phyloP scores from a whole-genome alignment of 2,113 vertebrate genomes.

The Hydrochoerus hydrochaeris region DNA sequence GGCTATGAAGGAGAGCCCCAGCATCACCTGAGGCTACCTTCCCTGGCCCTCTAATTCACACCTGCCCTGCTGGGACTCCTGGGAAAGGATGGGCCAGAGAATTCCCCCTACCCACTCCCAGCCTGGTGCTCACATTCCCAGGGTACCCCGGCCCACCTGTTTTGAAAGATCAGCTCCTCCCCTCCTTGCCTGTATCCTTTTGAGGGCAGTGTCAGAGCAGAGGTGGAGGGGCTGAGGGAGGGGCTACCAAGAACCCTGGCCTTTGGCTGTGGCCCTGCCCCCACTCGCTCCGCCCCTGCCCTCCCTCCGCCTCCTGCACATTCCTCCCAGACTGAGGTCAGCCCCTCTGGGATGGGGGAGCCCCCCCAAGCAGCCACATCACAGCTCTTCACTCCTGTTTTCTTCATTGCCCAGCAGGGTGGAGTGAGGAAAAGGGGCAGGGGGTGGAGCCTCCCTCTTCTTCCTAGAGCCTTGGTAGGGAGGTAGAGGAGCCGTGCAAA shows the following conservation, averaged over 20 bases:
- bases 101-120: neutral
- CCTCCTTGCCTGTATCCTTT: constrained; percentile 52
- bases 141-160: constrained; percentile 70
- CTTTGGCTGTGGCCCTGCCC: constrained; percentile 65
- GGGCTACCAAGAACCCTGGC: constrained; percentile 20
- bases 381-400: constrained; percentile 80
- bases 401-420: constrained; percentile 73
- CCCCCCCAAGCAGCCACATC: constrained; percentile 78
- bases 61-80: neutral
- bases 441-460: constrained; percentile 39
- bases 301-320: constrained; percentile 77
- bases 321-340: constrained; percentile 82
- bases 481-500: neutral
- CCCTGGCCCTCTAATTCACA: neutral
- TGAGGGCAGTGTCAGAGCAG: constrained; percentile 62
- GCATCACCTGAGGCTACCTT: neutral
- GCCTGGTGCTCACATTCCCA: neutral
- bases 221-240: constrained; percentile 63
- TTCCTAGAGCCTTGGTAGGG: neutral
- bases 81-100: neutral
- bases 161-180: constrained; percentile 67
- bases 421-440: neutral
- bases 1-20: neutral
- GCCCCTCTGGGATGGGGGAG: constrained; percentile 71
- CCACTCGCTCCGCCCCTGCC: constrained; percentile 56